These are phyloP conservation scores for Syndactyla subalaris DNA, from an alignment of 2,797 vertebrate species.

Conservation along the genomic window DNA sequence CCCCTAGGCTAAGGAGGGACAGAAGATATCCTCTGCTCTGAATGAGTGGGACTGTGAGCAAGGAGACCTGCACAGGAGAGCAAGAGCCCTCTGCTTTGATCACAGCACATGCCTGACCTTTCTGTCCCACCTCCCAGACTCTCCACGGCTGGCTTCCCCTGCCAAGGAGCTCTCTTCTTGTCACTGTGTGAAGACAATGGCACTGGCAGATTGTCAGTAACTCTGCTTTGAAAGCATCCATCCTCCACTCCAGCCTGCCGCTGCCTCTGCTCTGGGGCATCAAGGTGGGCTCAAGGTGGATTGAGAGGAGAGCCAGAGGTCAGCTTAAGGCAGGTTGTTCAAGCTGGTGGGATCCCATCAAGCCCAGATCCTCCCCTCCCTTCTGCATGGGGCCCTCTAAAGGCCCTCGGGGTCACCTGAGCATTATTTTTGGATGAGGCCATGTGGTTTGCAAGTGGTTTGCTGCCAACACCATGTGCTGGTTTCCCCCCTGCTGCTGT, in stretches of 20 bases:
- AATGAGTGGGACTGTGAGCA: neutral
- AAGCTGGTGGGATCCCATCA: neutral
- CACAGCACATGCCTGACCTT: neutral
- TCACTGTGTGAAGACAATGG: neutral
- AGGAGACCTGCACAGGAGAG: neutral
- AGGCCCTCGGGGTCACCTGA: neutral
- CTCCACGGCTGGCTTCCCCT: neutral
- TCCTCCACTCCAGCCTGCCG: neutral
- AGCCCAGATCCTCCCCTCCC: neutral
- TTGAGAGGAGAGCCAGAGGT: neutral
- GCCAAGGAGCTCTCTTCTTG: neutral
- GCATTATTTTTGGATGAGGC: neutral
- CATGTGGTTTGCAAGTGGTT: neutral
- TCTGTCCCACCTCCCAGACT: neutral
- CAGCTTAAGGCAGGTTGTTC: accelerated
- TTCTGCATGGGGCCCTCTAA: neutral
- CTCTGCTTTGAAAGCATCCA: neutral
- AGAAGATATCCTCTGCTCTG: neutral
- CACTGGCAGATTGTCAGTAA: neutral
- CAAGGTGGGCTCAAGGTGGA: neutral
- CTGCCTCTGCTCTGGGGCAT: neutral
- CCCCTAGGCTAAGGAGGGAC: neutral
- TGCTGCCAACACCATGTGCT: neutral
- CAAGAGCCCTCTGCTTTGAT: accelerated
- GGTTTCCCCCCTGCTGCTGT: accelerated